A percentile compares a stretch with the other conserved stretches of the same genome.
Conservation (phyloP, 1,140 invertebrate species). For the Papilio helenus region DNA sequence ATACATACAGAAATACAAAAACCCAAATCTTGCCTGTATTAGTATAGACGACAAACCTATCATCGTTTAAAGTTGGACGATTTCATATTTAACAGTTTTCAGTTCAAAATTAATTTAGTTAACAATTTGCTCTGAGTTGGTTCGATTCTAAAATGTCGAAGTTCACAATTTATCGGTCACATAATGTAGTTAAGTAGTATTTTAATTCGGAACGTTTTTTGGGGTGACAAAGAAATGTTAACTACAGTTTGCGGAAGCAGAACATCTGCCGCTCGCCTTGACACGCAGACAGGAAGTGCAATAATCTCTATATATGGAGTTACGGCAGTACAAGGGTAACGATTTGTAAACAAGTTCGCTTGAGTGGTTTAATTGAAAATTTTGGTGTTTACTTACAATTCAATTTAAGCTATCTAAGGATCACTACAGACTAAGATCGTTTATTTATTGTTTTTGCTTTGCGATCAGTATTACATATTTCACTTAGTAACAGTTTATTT, state of each 20-base stretch:
- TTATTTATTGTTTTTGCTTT: too few species aligned
- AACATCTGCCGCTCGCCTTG: slow-evolving; percentile 17
- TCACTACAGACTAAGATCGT: too few species aligned
- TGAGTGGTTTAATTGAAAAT: neutral
- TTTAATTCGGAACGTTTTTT: neutral
- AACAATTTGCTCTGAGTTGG: neutral
- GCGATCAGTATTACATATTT: too few species aligned
- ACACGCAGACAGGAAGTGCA: slow-evolving; percentile 14
- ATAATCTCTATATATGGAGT: neutral
- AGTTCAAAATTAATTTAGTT: too few species aligned
- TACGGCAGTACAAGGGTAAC: neutral
- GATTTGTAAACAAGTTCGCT: slow-evolving; percentile 5
- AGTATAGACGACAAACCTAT: too few species aligned
- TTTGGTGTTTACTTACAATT: neutral
- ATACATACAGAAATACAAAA: too few species aligned
- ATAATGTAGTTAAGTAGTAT: neutral
- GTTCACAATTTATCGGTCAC: neutral
- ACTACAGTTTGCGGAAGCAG: neutral
- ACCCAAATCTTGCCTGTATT: too few species aligned
- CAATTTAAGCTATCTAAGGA: too few species aligned
- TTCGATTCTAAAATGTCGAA: neutral
- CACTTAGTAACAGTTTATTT: too few species aligned
- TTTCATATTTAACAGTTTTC: too few species aligned
- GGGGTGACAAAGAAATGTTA: neutral
- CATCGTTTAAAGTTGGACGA: too few species aligned